Conservation (phyloP, 2,113 vertebrate species). For the Sus scrofa region T2T-Sscrofa CM000818.6:91634001-91634500, state of each 20-base stretch:
- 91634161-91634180: neutral
- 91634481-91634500: neutral
- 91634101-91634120: neutral
- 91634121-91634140: accelerated
- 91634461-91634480: too few species aligned
- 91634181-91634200: constrained; percentile 51
- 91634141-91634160: neutral
- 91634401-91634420: neutral
- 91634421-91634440: accelerated
- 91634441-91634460: neutral
- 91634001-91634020: neutral
- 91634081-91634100: neutral
- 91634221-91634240: constrained; percentile 34
- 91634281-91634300: neutral
- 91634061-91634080: neutral
- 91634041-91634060: neutral
- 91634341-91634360: neutral
- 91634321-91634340: neutral
- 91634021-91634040: constrained; percentile 1
- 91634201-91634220: constrained; percentile 35
- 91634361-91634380: neutral
- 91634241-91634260: neutral
- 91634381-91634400: accelerated
- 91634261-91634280: accelerated
- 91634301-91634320: neutral